Percentiles rank a stretch among this genome's conserved stretches.
Evolutionary conservation across 2,113 vertebrate species (phyloP).

Genomic region (Datnioides undecimradiatus): DNA sequence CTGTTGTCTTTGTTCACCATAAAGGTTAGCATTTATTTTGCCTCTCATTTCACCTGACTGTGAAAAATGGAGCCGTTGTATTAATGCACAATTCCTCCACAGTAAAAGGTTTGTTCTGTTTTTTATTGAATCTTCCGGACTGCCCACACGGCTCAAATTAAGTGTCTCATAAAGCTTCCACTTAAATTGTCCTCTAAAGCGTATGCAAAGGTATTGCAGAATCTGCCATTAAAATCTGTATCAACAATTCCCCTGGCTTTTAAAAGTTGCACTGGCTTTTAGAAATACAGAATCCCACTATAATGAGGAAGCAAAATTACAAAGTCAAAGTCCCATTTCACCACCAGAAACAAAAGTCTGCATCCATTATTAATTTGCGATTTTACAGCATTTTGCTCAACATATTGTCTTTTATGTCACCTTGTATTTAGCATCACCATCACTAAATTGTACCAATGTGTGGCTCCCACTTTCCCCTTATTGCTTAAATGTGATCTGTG

Average conservation of each 20-base stretch:
- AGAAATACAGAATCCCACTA: constrained; percentile 62
- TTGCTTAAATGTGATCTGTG: constrained; percentile 54
- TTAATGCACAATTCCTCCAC: constrained; percentile 38
- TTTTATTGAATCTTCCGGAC: constrained; percentile 60
- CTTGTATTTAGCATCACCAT: constrained; percentile 47
- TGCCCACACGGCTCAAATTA: constrained; percentile 66
- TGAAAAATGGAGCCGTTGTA: constrained; percentile 20
- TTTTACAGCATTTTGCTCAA: constrained; percentile 55
- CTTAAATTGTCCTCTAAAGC: constrained; percentile 73
- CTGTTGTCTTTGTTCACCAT: constrained; percentile 36
- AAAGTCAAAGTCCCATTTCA: constrained; percentile 66
- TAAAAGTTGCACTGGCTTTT: constrained; percentile 69
- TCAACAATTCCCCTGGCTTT: constrained; percentile 67
- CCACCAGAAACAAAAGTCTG: constrained; percentile 55
- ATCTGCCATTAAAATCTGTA: constrained; percentile 66
- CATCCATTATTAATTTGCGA: constrained; percentile 59
- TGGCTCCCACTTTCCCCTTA: constrained; percentile 45
- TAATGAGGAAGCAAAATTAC: constrained; percentile 64
- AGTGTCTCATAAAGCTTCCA: constrained; percentile 62
- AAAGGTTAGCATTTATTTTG: constrained; percentile 49
- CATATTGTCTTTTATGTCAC: constrained; percentile 56
- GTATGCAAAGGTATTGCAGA: constrained; percentile 60
- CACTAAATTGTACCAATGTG: constrained; percentile 51
- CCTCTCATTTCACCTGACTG: constrained; percentile 20
- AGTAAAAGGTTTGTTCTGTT: constrained; percentile 52